Conservation (phyloP, 2,797 vertebrate genomes). For the Pelodytes ibericus region DNA sequence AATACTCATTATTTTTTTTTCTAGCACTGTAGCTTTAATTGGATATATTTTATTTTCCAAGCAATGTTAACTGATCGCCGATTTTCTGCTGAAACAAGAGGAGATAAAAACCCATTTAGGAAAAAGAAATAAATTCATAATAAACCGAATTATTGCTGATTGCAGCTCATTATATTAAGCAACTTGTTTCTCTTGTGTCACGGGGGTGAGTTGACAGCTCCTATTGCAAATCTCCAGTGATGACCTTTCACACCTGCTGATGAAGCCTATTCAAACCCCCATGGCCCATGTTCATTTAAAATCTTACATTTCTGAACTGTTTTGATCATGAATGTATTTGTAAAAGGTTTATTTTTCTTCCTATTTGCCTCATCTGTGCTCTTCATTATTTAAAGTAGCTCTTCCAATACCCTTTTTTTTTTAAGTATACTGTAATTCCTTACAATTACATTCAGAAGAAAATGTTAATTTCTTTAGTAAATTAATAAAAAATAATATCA, state of each 20-base stretch:
- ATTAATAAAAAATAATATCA: not conserved
- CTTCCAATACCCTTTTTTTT: constrained; percentile 21
- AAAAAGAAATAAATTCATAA: constrained; percentile 72
- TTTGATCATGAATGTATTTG: constrained; percentile 84
- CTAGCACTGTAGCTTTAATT: constrained; percentile 33
- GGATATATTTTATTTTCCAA: constrained; percentile 34
- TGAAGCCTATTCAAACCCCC: constrained; percentile 96
- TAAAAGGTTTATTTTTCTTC: constrained; percentile 70
- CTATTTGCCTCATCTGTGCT: constrained; percentile 58
- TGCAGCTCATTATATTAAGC: constrained; percentile 97
- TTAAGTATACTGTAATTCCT: not conserved
- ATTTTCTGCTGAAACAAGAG: constrained; percentile 21
- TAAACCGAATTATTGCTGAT: constrained; percentile 97
- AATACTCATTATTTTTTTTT: not conserved
- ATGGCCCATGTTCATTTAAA: constrained; percentile 83
- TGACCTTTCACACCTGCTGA: constrained; percentile 95
- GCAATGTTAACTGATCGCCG: constrained; percentile 25
- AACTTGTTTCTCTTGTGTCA: constrained; percentile 86
- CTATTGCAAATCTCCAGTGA: constrained; percentile 85
- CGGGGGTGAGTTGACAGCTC: constrained; percentile 86
- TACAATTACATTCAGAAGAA: not conserved
- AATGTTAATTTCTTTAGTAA: not conserved
- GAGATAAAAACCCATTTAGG: constrained; percentile 45
- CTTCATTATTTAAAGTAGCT: constrained; percentile 61
- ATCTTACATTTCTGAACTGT: constrained; percentile 77